Evolutionary conservation across 2,113 vertebrate species (phyloP), one percentile per base, ranked within the genome.

Genomic region (Vicugna pacos): DNA sequence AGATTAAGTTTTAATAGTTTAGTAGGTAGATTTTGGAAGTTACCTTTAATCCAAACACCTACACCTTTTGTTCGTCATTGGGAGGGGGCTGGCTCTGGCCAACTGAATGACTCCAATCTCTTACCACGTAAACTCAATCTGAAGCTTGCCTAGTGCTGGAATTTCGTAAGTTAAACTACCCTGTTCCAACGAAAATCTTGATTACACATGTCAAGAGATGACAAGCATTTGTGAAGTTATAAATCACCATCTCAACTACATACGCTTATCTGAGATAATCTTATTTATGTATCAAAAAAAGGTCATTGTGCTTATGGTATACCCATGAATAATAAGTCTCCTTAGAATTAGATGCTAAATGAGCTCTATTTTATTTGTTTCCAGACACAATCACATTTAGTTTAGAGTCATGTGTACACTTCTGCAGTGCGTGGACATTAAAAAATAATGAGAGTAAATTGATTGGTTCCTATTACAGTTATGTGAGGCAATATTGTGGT

Each of bases 391-490:
- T 95, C 96, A 95, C 80, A 97, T 83, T 94, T 92, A 89, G 42
- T 84, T 65, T 67, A 82, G 62, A 96, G 54, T 95, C 79, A 19
- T 72, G 54, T 81, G 64, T 77, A 95, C 28, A 50, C 32, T 91
- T 95, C 76, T 67, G 9, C 15, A 97, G 54, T 97, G 48, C 50
- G 35, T 58, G n/a, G 15, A 48, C 80, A 97, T 97, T 96, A 98
- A 96, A 77, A 97, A 97, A 93, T 95, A 95, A 96, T 91, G 76
- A 96, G 26, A 90, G 35, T 0, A 95, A 96, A 50, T 28, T 46
- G 54, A 93, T 92, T 76, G 91, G 2, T 77, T 91, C 14, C 89
- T 96, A 65, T 60, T 95, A 75, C 72, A 84, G 96, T 97, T 97
- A 94, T 70, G 60, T 77, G 70, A 96, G 24, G 13, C 80, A 90